A percentile compares a stretch with the other conserved stretches of the same genome.
These are phyloP conservation scores for Chrysopilus asiliformis DNA, from an alignment of 2,888 invertebrate genomes.

Conservation along the genomic window DNA sequence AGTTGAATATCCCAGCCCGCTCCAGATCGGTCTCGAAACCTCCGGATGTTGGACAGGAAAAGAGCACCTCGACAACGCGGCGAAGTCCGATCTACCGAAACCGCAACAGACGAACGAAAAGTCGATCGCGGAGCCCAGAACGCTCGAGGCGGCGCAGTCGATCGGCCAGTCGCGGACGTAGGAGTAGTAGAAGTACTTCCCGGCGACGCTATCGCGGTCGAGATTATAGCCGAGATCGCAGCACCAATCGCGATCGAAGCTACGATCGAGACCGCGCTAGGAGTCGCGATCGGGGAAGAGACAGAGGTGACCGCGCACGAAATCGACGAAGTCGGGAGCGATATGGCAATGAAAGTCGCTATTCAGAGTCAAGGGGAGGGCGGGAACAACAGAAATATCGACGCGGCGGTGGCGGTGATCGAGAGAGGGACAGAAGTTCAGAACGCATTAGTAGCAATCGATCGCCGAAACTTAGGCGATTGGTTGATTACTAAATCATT, in stretches of 20 bases:
- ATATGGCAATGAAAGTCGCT: constrained; percentile 1
- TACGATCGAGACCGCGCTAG: constrained; percentile 14
- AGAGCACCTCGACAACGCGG: background rate
- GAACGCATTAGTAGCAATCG: too few species aligned
- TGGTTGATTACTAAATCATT: too few species aligned
- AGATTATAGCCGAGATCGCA: constrained; percentile 10
- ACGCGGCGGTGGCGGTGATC: too few species aligned
- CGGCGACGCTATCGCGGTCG: constrained; percentile 12
- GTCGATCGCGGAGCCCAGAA: background rate
- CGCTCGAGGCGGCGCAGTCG: background rate
- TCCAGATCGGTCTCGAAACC: background rate
- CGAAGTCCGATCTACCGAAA: background rate
- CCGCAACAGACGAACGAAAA: background rate
- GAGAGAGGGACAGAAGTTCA: too few species aligned
- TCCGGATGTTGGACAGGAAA: constrained; percentile 3
- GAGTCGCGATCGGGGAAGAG: constrained; percentile 12
- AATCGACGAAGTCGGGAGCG: constrained; percentile 11
- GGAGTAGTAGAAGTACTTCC: background rate
- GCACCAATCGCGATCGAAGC: constrained; percentile 15
- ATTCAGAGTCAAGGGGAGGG: too few species aligned
- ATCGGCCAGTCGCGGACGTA: background rate
- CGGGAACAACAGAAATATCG: too few species aligned
- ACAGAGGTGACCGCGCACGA: constrained; percentile 18
- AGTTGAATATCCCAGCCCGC: constrained; percentile 2
- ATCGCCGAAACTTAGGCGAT: too few species aligned